Percentiles rank a stretch among this genome's conserved stretches.
These are phyloP conservation scores for Vireo griseus DNA, from an alignment of 2,797 vertebrate genomes.

Conservation along the genomic window DNA sequence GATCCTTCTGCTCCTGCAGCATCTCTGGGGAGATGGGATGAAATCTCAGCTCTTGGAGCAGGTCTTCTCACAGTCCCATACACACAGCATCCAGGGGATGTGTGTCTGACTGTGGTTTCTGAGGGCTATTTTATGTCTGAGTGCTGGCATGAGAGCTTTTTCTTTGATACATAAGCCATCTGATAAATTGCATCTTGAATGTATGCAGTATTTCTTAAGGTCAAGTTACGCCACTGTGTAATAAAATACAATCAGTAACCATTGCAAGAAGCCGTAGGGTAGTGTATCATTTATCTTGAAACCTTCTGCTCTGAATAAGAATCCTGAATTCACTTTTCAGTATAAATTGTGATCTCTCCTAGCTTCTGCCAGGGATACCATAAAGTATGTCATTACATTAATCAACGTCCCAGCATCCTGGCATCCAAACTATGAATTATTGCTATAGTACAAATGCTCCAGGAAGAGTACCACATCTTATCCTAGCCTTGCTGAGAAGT, in stretches of 20 bases:
- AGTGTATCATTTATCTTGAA: conserved; percentile 38
- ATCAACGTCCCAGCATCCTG: conserved; percentile 47
- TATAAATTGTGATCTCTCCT: conserved; percentile 35
- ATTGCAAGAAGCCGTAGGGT: neutral
- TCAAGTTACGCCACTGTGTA: conserved; percentile 7
- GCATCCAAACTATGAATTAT: conserved; percentile 39
- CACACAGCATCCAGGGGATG: neutral
- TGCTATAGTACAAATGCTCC: conserved; percentile 38
- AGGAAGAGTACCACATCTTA: neutral
- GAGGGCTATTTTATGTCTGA: neutral
- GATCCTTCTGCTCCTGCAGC: neutral
- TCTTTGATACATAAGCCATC: neutral
- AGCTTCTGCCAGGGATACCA: conserved; percentile 43
- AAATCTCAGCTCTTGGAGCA: neutral
- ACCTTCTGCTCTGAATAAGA: conserved; percentile 38
- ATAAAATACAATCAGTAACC: conserved; percentile 45
- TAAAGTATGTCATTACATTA: conserved; percentile 37
- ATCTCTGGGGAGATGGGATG: neutral
- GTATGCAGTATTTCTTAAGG: conserved; percentile 43
- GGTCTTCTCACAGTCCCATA: neutral
- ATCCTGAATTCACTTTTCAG: conserved; percentile 28
- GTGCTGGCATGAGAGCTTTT: neutral
- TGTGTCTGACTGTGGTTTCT: neutral
- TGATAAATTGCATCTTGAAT: conserved; percentile 32
- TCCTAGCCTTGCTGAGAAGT: neutral